Conservation (phyloP, 1,140 invertebrate genomes). For the Adelges cooleyi region DNA sequence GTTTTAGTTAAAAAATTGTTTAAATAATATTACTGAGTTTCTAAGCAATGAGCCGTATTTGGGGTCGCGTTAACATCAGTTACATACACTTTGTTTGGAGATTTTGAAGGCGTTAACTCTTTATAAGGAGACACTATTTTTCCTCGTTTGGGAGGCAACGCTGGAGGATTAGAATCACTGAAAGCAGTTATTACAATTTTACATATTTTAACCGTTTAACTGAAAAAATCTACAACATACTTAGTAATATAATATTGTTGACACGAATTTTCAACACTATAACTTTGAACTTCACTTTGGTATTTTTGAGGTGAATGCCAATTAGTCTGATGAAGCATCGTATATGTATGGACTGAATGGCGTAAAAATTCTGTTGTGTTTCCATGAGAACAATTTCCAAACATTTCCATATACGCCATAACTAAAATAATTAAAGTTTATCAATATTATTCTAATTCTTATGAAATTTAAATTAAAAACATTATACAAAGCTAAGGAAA, state of each 20-base stretch:
- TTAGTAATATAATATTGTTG: slow-evolving; percentile 18
- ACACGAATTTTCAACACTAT: slow-evolving; percentile 17
- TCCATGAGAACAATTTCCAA: slow-evolving; percentile 73
- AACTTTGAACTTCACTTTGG: slow-evolving; percentile 17
- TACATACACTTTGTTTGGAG: slow-evolving; percentile 19
- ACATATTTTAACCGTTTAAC: too few relatives aligned
- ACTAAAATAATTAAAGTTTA: slow-evolving; percentile 48
- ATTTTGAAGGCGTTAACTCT: neutral
- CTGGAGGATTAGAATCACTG: slow-evolving; percentile 46
- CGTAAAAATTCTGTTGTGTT: slow-evolving; percentile 59
- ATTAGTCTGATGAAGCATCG: slow-evolving; percentile 25
- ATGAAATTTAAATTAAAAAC: too few relatives aligned
- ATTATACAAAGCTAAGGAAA: too few relatives aligned
- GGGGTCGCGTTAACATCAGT: slow-evolving; percentile 3
- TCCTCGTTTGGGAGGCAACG: slow-evolving; percentile 61
- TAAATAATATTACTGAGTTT: neutral
- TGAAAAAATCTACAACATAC: neutral
- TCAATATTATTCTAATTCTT: neutral
- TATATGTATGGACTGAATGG: slow-evolving; percentile 70
- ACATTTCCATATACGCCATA: slow-evolving; percentile 92
- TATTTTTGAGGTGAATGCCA: slow-evolving; percentile 27
- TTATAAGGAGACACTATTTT: slow-evolving; percentile 8
- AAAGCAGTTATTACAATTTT: neutral
- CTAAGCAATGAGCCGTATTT: neutral
- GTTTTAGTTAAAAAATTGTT: too few relatives aligned